Evolutionary conservation across 1,140 invertebrate species (phyloP).

Genomic region (Hycleus phaleratus): DNA sequence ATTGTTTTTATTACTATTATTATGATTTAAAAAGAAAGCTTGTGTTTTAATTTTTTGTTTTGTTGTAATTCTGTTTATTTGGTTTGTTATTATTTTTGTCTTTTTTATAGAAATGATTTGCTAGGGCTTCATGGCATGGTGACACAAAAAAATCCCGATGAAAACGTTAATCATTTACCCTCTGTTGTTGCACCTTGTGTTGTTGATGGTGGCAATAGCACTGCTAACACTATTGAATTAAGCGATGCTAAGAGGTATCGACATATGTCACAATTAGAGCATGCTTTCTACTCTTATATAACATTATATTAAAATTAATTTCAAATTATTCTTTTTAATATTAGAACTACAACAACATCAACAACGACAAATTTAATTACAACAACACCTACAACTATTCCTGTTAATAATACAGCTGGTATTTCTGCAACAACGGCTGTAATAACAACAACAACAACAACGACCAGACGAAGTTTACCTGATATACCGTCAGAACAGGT

Average conservation of each 20-base stretch:
- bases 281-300: not conserved
- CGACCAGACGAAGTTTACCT: slow-evolving; percentile 56
- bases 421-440: not conserved
- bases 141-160: slow-evolving; percentile 48
- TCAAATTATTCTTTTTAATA: not conserved
- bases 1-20: not conserved
- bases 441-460: slow-evolving; percentile 29
- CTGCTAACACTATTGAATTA: slow-evolving; percentile 33
- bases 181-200: slow-evolving; percentile 25
- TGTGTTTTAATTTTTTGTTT: not conserved
- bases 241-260: slow-evolving; percentile 33
- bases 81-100: slow-evolving; percentile 13
- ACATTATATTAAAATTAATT: not conserved
- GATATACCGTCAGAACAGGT: slow-evolving; percentile 50
- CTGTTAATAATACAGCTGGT: not conserved
- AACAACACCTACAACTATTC: not conserved
- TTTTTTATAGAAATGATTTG: slow-evolving; percentile 44
- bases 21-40: not conserved
- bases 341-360: too few relatives aligned
- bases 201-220: slow-evolving; percentile 22
- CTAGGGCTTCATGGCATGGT: slow-evolving; percentile 48
- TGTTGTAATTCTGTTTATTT: slow-evolving; percentile 5
- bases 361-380: too few relatives aligned
- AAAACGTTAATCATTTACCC: slow-evolving; percentile 43
- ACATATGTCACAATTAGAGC: not conserved